Base-by-base conservation (phyloP, 2,113 vertebrate species). In the Saccopteryx bilineata region DNA sequence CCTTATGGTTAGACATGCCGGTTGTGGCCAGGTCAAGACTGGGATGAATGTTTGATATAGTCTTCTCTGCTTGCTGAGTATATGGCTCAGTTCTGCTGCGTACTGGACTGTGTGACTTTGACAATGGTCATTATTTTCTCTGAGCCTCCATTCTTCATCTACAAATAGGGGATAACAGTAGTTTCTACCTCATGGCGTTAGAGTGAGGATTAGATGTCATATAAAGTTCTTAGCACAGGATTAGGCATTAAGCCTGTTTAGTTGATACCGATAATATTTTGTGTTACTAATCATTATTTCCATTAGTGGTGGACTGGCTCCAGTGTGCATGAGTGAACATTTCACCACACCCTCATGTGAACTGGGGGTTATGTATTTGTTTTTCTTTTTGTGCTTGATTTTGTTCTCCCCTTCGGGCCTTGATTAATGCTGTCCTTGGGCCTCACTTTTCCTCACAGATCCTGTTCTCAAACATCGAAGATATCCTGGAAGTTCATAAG, bases 381-480 rank as follows among this genome's bases (percentile, higher is more conserved):
- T 71, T 5, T 13, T 46, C 50, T n/a, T 48, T 71, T 5, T 0
- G 3, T 54, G 50, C 58, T 72, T 9, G 48, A 5, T 26, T 54
- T 46, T 28, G 75, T n/a, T n/a, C 2, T 3, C 21, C 21, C 4
- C 24, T 61, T 14, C 39, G 0, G 6, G 12, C 83, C 39, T 76
- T 0, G 5, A 5, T n/a, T 97, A 33, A 97, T 0, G 0, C 24
- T 5, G 0, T 78, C 10, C 63, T 24, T 60, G 68, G 65, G 80
- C 75, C 96, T 95, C 52, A 26, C 71, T 90, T 96, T 88, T 21
- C 88, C 79, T 97, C 78, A 21, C 98, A 99, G 99, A 98, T 99
- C 97, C 98, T 99, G 96, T 99, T 99, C 99, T 99, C 99, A 65
- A 99, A 99, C 97, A 99, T 99, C 0, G 99, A 99, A 98, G 99